Base-by-base conservation (phyloP, 2,888 invertebrate species). In the Charanyca ferruginea region DNA sequence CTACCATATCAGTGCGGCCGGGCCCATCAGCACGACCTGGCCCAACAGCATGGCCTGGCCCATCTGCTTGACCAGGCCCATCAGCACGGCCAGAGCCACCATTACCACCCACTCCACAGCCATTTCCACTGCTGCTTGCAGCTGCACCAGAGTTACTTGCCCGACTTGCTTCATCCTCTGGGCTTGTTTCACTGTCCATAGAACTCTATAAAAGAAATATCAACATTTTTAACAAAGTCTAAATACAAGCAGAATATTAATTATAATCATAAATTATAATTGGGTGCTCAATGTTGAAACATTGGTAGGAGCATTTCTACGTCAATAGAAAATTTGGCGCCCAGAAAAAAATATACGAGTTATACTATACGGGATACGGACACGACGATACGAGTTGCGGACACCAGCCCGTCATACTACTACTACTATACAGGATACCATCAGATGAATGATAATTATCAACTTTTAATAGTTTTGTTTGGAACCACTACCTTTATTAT, bases 151-250 rank as follows among this genome's bases (percentile, higher is more conserved):
- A 91, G 67, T 90, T 91, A 69, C 91, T 93, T 0, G 93, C 90
- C 2, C 92, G 86, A 64, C 92, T 93, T 2, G 90, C 89, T 72
- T 94, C 94, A 79, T 95, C 95, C 77, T 95, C 94, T 32, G 95
- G 94, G 66, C 95, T 95, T 47, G 93, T 93, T 81, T 94, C 94
- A 86, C 93, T 94, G 63, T 95, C 95, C 65, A 94, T 69, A 48
- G 95, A 94, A 79, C 91, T 94, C 95, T 95, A 74, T 8, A 85
- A 84, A 1, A 9, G 2, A 48, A 57, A 13, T 38, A 38, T 65
- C 25, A 25, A 11, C 6, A n/a, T 20, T n/a, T 44, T 28, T 7
- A 9, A 32, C 32, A 6, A 32, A 49, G 18, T 28, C 13, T 9
- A 23, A 2, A 47, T 3, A 7, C 28, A 7, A 7, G 28, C 28